Evolutionary conservation across 2,888 invertebrate genomes (phyloP), one percentile per base, ranked within the genome.

Genomic region (Melipona beecheii): DNA sequence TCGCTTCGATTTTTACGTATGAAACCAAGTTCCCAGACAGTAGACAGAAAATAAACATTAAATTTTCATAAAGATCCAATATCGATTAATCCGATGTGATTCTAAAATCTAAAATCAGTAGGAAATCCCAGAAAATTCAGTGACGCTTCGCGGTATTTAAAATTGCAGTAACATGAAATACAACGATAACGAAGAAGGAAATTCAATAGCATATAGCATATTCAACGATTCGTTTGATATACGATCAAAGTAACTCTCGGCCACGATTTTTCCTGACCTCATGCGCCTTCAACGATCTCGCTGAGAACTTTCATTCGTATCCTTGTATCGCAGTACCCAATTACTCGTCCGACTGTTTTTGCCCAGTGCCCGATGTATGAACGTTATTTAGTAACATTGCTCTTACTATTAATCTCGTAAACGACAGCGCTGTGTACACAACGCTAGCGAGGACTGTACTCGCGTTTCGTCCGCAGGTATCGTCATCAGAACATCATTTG

Each of bases 401-500:
- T 88, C 76, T 77, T 78, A 73, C 83, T 76, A 75, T 89, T 88
- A 88, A 87, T 81, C 81, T 81, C 83, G 78, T 81, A 86, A 86
- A 77, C 76, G 76, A 77, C 68, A 72, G 78, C 68, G 78, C 74
- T 81, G 80, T 75, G 70, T 9, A 6, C 70, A 75, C 70, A 77
- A 81, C 76, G 66, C 54, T 52, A 72, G 27, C 75, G 65, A 65
- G 69, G 72, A 82, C 80, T 65, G 89, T 83, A 75, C 75, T 64
- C 31, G 62, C 31, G 19, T 11, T 2, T 27, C 27, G 4, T 31
- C 19, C 19, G 2, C 11, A 19, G 4, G 1, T 21, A 31, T 21
- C 11, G 2, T 19, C 62, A 5, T 5, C 2, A 81, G 17, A 19
- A 60, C 24, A 60, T 19, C 27, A 60, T 19, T 60, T 60, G 1